These are phyloP conservation scores for Dipodomys ordii DNA, from an alignment of 2,113 vertebrate genomes.

Conservation along the genomic window DNA sequence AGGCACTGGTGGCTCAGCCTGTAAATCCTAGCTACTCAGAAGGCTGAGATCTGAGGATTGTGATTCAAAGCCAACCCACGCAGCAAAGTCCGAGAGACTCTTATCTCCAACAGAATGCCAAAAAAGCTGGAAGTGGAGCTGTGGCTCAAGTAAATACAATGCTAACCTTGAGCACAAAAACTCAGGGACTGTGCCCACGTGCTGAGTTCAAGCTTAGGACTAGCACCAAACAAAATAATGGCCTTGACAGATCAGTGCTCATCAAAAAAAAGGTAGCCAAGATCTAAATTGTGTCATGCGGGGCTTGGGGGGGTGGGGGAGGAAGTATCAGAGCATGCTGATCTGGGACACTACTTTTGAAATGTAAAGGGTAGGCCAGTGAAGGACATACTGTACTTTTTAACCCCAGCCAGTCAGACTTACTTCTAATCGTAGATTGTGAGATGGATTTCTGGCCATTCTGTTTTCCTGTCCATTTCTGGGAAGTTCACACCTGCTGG, in stretches of 20 bases:
- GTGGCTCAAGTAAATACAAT: too few relatives aligned
- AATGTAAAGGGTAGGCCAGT: background rate
- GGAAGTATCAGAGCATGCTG: background rate
- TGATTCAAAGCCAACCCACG: too few relatives aligned
- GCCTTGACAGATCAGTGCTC: background rate
- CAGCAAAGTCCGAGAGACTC: too few relatives aligned
- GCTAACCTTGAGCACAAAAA: too few relatives aligned
- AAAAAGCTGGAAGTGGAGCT: too few relatives aligned
- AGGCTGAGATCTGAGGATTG: too few relatives aligned
- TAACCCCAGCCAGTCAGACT: background rate
- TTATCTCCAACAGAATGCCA: too few relatives aligned
- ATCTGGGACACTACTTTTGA: background rate
- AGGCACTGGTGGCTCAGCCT: too few relatives aligned
- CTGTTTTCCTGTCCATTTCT: background rate
- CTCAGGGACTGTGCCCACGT: too few relatives aligned
- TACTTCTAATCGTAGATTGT: too few relatives aligned
- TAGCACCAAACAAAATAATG: background rate
- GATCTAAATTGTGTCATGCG: background rate
- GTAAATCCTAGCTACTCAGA: too few relatives aligned
- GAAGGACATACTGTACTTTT: background rate
- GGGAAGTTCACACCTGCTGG: background rate
- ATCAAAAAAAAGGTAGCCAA: background rate
- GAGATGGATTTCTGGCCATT: background rate
- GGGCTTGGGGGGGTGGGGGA: background rate
- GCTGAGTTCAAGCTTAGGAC: too few relatives aligned